Evolutionary conservation across 1,140 invertebrate genomes (phyloP).

Genomic region (Brachionus koreanus): DNA sequence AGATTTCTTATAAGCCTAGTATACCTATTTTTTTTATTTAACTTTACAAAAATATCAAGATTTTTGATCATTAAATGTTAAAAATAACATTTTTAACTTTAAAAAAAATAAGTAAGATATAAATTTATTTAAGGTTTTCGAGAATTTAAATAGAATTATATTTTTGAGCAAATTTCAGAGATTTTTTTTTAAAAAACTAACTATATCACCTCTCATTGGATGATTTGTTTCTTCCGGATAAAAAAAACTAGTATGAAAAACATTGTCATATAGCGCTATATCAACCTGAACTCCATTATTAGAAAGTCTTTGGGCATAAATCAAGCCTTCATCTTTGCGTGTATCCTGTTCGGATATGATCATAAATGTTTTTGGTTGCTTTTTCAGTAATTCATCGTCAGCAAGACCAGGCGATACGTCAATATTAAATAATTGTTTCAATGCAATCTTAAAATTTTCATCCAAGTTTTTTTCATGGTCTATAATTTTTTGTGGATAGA

Average conservation of each 20-base stretch:
- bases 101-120: no score
- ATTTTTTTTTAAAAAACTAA: slow-evolving; percentile 5
- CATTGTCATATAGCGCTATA: slow-evolving; percentile 28
- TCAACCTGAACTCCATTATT: slow-evolving; percentile 26
- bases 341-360: slow-evolving; percentile 12
- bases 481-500: neutral
- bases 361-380: slow-evolving; percentile 28
- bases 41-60: no score
- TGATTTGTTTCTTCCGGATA: neutral
- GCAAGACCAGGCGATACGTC: slow-evolving; percentile 6
- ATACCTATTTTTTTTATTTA: no score
- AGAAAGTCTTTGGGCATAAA: slow-evolving; percentile 22
- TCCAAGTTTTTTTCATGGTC: neutral
- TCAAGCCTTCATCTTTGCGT: slow-evolving; percentile 35
- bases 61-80: no score
- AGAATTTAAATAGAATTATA: no score
- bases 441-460: neutral
- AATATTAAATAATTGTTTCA: slow-evolving; percentile 5
- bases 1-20: no score
- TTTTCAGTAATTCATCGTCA: slow-evolving; percentile 10
- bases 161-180: neutral
- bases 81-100: no score
- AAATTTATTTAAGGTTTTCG: no score
- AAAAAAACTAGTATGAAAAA: slow-evolving; percentile 27
- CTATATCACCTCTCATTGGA: neutral